Evolutionary conservation across 2,797 vertebrate species (phyloP), one percentile per base, ranked within the genome.

Genomic region (Oreortyx pictus): DNA sequence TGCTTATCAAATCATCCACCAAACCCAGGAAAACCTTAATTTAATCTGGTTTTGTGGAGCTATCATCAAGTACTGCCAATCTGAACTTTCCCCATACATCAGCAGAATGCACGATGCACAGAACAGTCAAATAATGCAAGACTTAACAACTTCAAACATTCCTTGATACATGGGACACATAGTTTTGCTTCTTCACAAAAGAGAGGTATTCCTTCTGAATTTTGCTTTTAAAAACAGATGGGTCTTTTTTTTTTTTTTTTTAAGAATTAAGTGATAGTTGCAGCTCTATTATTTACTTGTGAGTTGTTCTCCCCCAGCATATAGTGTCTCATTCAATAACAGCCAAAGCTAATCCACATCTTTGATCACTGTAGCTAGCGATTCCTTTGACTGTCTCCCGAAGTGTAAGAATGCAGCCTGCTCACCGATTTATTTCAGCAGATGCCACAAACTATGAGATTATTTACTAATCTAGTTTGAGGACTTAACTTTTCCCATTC

Each of bases 391-490:
- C 73, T 94, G 74, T 95, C 75, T 95, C 92, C 88, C 84, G 29
- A 97, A 97, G 95, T 93, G 62, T 97, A 97, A 97, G 97, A 97
- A 97, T 95, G 93, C 92, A 95, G 94, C 92, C 77, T 97, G 86
- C 92, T 96, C 92, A 19, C 91, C 44, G 44, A 96, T 97, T 97
- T 97, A 96, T 97, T 97, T 97, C 96, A 95, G 96, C 94, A 97
- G 96, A 98, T 97, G 97, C 96, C 97, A 97, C 96, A 97, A 97
- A 95, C 97, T 92, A 97, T 98, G 96, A 98, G 97, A 98, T 98
- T 98, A 98, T 98, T 98, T 98, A 98, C 97, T 98, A 98, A 98
- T 98, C 97, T 96, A 97, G 96, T 97, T 97, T 96, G 95, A 95
- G 95, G 97, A 97, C 94, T 98, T 97, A 98, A 97, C 95, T 97